Evolutionary conservation across 2,888 invertebrate genomes (phyloP), one percentile per base, ranked within the genome.

Genomic region (Disparrhopalites patrizii): DNA sequence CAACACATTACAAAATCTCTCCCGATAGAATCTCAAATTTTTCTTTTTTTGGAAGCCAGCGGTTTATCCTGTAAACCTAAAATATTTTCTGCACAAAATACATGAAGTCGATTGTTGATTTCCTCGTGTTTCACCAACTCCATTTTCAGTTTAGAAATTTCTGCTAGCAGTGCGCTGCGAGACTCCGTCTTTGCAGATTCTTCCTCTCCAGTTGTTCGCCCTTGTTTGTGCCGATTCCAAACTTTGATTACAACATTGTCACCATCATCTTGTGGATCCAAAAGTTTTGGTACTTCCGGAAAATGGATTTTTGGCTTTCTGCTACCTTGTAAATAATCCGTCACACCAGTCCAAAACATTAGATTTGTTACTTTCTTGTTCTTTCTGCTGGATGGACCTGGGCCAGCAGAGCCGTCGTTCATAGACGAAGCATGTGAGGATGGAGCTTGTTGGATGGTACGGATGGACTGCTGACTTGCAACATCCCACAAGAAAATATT

Each of bases 401-500:
- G n/a, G 7, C 8, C 43, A n/a, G n/a, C n/a, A 27, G 25, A 40
- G 23, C 27, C 57, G n/a, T 38, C 38, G 10, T 23, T 57, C 15
- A n/a, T 13, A 18, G 15, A 4, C 1, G 40, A 7, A 13, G 25
- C 10, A n/a, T n/a, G n/a, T 13, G 20, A 4, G 23, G 31, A 20
- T 1, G 28, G 47, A 20, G 40, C 30, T 56, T 64, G 55, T 36
- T 65, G 79, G 71, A 91, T 81, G 55, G 83, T 86, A 73, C 87
- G 84, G 3, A 90, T 78, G 56, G 89, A 84, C 78, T 93, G 90
- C 66, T 85, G 82, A 77, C 90, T 92, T 5, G 81, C 80, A 63
- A 92, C 85, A 74, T 93, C 88, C 93, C 94, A 95, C 25, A 93
- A 77, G 71, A 87, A 85, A 0, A 92, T 87, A 67, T 83, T 83